Base-by-base conservation (phyloP, 1,140 invertebrate species). In the Stenopsyche tienmushanensis region DNA sequence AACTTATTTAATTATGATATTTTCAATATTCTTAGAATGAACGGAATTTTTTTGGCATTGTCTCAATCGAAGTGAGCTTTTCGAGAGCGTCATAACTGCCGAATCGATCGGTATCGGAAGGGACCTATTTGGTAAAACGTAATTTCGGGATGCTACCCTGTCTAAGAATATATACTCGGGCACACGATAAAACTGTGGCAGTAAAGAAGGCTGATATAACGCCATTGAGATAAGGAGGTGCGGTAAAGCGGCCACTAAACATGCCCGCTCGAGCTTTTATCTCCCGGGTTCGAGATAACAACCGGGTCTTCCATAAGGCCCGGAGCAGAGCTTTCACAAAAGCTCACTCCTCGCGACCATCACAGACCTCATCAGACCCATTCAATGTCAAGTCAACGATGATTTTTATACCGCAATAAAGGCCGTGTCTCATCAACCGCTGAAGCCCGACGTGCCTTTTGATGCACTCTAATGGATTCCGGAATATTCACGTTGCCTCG, bases 191-290 rank as follows among this genome's bases (percentile, higher is more conserved):
- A 57, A n/a, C n/a, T n/a, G n/a, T 7, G 20, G 49, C 34, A 58
- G 24, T 64, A 64, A 64, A 64, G 62, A 41, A 54, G 24, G 62
- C 52, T 62, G 45, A 62, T 62, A 62, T 62, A 62, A 52, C 45
- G 47, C 9, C 59, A 5, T n/a, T 26, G 29, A 52, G 59, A 62
- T 62, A 62, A 62, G 47, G 39, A 62, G 45, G 45, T 52, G 59
- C 59, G 59, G 45, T 62, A 47, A 62, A 62, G 23, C 59, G 45
- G 29, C 26, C 59, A 62, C 59, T 62, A 52, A 62, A 62, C 59
- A 62, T 47, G 59, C 26, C 59, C 59, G 29, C 25, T 47, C 23
- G 20, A 26, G 59, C 47, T 21, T 25, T 62, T 62, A 62, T 62
- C 59, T 62, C n/a, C n/a, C n/a, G n/a, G n/a, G n/a, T n/a, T n/a